These are phyloP conservation scores for Megaceryle torquata DNA, from an alignment of 2,113 vertebrate species.

Conservation along the genomic window DNA sequence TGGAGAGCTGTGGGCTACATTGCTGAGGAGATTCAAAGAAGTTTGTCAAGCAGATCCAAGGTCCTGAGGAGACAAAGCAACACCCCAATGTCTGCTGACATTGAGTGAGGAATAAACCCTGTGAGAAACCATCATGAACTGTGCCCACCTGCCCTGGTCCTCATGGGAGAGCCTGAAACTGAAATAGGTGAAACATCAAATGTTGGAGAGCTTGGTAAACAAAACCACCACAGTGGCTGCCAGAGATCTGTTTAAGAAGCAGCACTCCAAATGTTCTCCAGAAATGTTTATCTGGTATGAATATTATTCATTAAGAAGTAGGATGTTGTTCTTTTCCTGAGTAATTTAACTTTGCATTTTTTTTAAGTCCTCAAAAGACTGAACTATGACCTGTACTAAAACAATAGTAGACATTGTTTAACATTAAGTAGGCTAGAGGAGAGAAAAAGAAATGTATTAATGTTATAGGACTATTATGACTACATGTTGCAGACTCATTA, in stretches of 20 bases:
- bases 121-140: background rate
- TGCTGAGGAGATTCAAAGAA: background rate
- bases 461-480: background rate
- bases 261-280: background rate
- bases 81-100: background rate
- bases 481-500: background rate
- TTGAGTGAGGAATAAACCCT: background rate
- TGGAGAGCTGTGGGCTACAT: background rate
- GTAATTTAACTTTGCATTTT: background rate
- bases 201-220: background rate
- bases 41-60: background rate
- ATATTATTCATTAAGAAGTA: background rate
- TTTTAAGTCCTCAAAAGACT: background rate
- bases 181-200: background rate
- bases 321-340: background rate
- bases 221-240: background rate
- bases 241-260: background rate
- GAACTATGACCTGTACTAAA: background rate
- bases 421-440: background rate
- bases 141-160: background rate
- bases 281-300: background rate
- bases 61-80: background rate
- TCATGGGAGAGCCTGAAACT: background rate
- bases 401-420: background rate
- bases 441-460: background rate